Percentiles rank a stretch among this genome's conserved stretches.
phyloP scores from a whole-genome alignment of 1,140 invertebrate species.

The Sweltsa coloradensis region DNA sequence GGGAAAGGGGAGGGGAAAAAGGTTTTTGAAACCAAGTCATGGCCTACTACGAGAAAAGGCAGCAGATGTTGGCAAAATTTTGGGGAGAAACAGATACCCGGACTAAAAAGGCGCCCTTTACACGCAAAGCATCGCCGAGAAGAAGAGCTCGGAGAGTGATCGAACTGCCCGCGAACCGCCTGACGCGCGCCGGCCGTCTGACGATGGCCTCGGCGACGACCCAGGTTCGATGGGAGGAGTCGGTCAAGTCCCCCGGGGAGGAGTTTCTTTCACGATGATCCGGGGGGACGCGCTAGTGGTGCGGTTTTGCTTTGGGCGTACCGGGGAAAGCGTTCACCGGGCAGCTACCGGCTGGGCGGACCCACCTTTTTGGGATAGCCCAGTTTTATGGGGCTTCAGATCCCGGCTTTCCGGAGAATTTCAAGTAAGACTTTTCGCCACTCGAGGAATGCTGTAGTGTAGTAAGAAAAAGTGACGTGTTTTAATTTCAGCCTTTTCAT shows the following conservation, averaged over 20 bases:
- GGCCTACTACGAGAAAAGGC: no score
- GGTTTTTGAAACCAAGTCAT: no score
- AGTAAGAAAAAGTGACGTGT: no score
- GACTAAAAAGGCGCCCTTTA: no score
- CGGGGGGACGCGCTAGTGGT: slow-evolving; percentile 77
- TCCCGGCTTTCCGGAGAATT: slow-evolving; percentile 56
- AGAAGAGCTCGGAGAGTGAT: slow-evolving; percentile 49
- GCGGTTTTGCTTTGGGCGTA: slow-evolving; percentile 77
- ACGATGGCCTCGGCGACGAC: slow-evolving; percentile 79
- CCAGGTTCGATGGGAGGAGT: slow-evolving; percentile 66
- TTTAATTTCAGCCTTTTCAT: no score
- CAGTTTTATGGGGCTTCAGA: slow-evolving; percentile 43
- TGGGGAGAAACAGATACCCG: no score
- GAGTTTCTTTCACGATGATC: slow-evolving; percentile 50
- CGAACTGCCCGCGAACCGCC: slow-evolving; percentile 56
- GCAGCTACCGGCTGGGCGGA: slow-evolving; percentile 51
- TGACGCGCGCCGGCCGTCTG: slow-evolving; percentile 66
- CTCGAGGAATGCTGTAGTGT: no score
- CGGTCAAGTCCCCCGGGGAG: slow-evolving; percentile 42
- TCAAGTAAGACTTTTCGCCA: slow-evolving; percentile 32
- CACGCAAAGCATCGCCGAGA: slow-evolving; percentile 42
- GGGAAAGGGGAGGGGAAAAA: no score
- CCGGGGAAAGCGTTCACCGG: slow-evolving; percentile 74
- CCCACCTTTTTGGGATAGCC: slow-evolving; percentile 52
- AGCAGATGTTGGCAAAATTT: no score